Base-by-base conservation (phyloP, 2,888 invertebrate genomes). In the Antitype chi region DNA sequence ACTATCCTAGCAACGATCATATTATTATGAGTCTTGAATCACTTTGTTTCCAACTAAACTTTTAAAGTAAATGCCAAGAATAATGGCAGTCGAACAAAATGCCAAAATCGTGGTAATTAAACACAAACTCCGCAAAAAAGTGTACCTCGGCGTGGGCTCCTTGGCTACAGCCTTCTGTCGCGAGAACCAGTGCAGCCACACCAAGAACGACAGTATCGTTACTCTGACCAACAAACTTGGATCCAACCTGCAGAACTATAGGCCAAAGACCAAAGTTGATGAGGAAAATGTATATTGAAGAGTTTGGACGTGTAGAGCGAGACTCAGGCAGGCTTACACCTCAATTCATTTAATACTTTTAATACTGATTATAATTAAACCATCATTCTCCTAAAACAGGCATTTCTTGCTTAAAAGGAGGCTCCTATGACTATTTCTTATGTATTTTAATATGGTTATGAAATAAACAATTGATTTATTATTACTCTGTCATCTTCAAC, bases 121-220 rank as follows among this genome's bases (percentile, higher is more conserved):
- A 43, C 43, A 43, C 38, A 95, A 97, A 70, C 89, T 98, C 0
- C 97, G 98, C 0, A 97, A 98, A 67, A 97, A 98, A 84, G 97
- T 98, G 0, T 98, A 98, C 90, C 95, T 98, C 0, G 98, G 98
- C 0, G 97, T 98, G 11, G 98, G 98, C 0, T 97, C 97, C 5
- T 93, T 98, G 0, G 98, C 98, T 0, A 97, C 98, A 0, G 97
- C 97, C 59, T 98, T 97, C 94, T 98, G 98, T 91, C 96, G 97
- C 11, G 96, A 97, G 66, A 98, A 98, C 89, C 91, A 96, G 13
- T 98, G 98, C 91, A 95, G 95, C 84, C 84, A 85, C 28, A 85
- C 82, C n/a, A 91, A 90, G 25, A 89, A 93, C 0, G 96, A 97
- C 0, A 98, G 98, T 59, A 94, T 98, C 60, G 97, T 97, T 2